These are phyloP conservation scores for Ectropis grisescens DNA, from an alignment of 1,140 invertebrate species.

Conservation along the genomic window DNA sequence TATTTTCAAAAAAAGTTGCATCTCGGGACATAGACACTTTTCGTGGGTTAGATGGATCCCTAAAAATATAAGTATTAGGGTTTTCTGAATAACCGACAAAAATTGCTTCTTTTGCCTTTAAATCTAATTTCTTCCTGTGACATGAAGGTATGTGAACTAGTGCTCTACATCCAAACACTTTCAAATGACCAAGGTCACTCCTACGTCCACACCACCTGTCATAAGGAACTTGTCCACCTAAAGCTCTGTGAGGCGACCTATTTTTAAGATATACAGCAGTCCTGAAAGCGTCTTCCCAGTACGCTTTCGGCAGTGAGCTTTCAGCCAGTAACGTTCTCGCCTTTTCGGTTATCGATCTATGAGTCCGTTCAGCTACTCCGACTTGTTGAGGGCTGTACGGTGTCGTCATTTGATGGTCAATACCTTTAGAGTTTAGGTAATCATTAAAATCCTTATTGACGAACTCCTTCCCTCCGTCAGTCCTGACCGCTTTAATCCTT, in stretches of 20 bases:
- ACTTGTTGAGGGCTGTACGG: slow-evolving; percentile 3
- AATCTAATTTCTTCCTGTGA: neutral
- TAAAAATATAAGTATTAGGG: neutral
- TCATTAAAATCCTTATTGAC: no score
- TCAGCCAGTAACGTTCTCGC: slow-evolving; percentile 4
- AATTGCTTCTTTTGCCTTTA: neutral
- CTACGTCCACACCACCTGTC: no score
- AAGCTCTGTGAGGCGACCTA: no score
- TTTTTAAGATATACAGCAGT: neutral
- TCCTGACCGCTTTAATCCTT: no score
- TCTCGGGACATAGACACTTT: neutral
- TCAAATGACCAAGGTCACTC: slow-evolving; percentile 1
- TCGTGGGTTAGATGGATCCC: neutral
- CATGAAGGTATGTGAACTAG: neutral
- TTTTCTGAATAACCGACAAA: slow-evolving; percentile 1
- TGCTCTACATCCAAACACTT: neutral
- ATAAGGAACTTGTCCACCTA: no score
- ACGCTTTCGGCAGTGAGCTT: neutral
- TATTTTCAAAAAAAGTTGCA: slow-evolving; percentile 1
- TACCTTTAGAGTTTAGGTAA: neutral
- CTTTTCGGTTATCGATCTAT: slow-evolving; percentile 4
- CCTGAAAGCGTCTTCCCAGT: neutral
- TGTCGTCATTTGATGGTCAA: slow-evolving; percentile 2
- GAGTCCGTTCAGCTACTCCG: slow-evolving; percentile 5
- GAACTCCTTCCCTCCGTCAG: no score